Evolutionary conservation across 1,140 invertebrate species (phyloP).

Genomic region (Drosophila parvula): DNA sequence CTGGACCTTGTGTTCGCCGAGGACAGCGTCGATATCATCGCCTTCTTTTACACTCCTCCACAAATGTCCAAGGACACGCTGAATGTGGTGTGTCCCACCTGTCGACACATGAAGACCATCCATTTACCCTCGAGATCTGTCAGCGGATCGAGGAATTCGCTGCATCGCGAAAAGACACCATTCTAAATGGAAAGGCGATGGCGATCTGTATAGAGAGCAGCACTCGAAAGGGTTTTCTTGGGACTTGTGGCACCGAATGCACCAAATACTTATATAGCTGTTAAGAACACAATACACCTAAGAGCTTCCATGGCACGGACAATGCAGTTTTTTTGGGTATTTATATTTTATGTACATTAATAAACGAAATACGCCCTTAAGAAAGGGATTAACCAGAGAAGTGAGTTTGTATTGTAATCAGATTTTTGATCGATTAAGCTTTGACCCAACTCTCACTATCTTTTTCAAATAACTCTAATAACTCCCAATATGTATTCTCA

Average conservation of each 20-base stretch:
- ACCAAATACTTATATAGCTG: constrained; percentile 66
- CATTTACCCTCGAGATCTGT: constrained; percentile 66
- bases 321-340: constrained; percentile 46
- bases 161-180: constrained; percentile 70
- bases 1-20: constrained; percentile 85
- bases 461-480: not conserved
- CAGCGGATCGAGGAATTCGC: constrained; percentile 62
- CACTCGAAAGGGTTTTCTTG: constrained; percentile 49
- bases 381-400: constrained; percentile 30
- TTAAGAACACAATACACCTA: constrained; percentile 39
- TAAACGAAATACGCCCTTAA: constrained; percentile 44
- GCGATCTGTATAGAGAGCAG: constrained; percentile 32
- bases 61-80: constrained; percentile 62
- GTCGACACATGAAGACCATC: constrained; percentile 69
- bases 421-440: not conserved
- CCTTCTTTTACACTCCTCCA: constrained; percentile 84
- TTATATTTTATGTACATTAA: constrained; percentile 58
- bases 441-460: not conserved
- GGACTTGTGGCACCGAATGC: constrained; percentile 63
- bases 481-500: constrained; percentile 53
- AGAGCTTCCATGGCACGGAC: constrained; percentile 30
- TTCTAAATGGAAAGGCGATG: constrained; percentile 39
- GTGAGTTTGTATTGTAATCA: not conserved
- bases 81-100: constrained; percentile 70
- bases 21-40: constrained; percentile 84